Percentiles rank a stretch among this genome's conserved stretches.
phyloP scores from a whole-genome alignment of 2,888 invertebrate species.

The Lepidocyrtinus sp. region DNA sequence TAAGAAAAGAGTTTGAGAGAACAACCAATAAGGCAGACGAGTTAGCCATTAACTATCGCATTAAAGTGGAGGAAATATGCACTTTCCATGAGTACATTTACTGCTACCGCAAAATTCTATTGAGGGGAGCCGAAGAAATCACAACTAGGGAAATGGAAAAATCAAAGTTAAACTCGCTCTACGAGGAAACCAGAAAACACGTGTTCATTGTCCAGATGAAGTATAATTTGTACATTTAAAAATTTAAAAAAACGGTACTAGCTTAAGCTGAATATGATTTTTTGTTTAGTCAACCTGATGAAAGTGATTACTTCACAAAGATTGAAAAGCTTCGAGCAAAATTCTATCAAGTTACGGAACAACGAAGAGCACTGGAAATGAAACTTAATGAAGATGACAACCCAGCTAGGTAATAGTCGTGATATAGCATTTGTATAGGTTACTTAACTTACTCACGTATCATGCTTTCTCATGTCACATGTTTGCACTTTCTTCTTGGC shows the following conservation, averaged over 20 bases:
- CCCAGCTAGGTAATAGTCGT: slow-evolving; percentile 44
- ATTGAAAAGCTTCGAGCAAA: slow-evolving; percentile 61
- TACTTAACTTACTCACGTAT: too few species aligned
- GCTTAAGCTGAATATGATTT: neutral
- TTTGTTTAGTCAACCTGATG: slow-evolving; percentile 63
- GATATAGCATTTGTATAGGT: too few species aligned
- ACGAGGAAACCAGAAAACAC: slow-evolving; percentile 64
- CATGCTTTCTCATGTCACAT: neutral
- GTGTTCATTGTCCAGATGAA: slow-evolving; percentile 63
- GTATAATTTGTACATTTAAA: slow-evolving; percentile 30
- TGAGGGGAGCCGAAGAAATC: slow-evolving; percentile 61
- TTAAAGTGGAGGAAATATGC: slow-evolving; percentile 66
- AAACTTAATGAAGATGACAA: slow-evolving; percentile 64
- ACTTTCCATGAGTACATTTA: slow-evolving; percentile 65
- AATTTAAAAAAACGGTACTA: neutral
- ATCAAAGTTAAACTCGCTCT: slow-evolving; percentile 53
- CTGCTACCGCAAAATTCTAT: slow-evolving; percentile 61
- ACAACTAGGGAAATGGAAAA: slow-evolving; percentile 64
- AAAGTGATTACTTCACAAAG: slow-evolving; percentile 45
- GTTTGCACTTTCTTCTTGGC: neutral
- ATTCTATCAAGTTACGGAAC: slow-evolving; percentile 58
- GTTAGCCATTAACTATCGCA: slow-evolving; percentile 57
- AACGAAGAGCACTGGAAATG: slow-evolving; percentile 58
- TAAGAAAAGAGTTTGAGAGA: slow-evolving; percentile 59
- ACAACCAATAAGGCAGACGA: slow-evolving; percentile 48